These are phyloP conservation scores for Epinotia nisella DNA, from an alignment of 2,888 invertebrate genomes.

Conservation along the genomic window DNA sequence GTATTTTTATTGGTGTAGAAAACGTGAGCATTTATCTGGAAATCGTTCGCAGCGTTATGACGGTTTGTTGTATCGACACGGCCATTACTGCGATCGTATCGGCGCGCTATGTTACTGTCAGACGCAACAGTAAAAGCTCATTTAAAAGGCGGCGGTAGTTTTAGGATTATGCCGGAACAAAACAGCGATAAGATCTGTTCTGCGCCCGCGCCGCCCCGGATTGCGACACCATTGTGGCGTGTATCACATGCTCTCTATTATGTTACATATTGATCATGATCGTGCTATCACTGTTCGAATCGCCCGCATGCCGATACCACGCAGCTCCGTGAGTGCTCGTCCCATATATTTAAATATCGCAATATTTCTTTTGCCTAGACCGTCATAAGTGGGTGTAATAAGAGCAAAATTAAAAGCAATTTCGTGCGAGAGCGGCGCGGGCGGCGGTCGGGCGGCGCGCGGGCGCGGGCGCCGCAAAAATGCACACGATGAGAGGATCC, in stretches of 20 bases:
- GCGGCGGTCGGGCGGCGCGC: constrained; percentile 19
- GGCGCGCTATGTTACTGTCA: constrained; percentile 44
- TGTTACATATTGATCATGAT: constrained; percentile 33
- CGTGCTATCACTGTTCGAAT: not conserved
- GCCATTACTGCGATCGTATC: constrained; percentile 44
- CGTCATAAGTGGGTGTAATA: constrained; percentile 45
- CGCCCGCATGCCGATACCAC: constrained; percentile 34
- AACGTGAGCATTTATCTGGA: constrained; percentile 43
- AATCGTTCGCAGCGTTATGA: constrained; percentile 44
- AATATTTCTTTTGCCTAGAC: constrained; percentile 42
- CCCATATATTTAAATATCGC: constrained; percentile 39
- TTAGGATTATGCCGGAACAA: constrained; percentile 44
- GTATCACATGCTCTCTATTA: constrained; percentile 37
- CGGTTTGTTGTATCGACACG: constrained; percentile 45
- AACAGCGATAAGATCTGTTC: constrained; percentile 40
- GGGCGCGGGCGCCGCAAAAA: constrained; percentile 48
- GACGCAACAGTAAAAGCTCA: constrained; percentile 43
- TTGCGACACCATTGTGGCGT: constrained; percentile 39
- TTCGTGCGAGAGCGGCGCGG: constrained; percentile 36
- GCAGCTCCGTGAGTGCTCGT: constrained; percentile 21
- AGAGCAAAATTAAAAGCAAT: constrained; percentile 48
- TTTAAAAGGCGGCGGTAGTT: constrained; percentile 45
- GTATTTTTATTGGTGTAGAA: constrained; percentile 48
- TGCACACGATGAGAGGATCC: constrained; percentile 49
- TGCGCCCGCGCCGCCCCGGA: constrained; percentile 18